Percentiles rank a stretch among this genome's conserved stretches.
These are phyloP conservation scores for Trichonephila clavata DNA, from an alignment of 1,140 invertebrate species.

Conservation along the genomic window DNA sequence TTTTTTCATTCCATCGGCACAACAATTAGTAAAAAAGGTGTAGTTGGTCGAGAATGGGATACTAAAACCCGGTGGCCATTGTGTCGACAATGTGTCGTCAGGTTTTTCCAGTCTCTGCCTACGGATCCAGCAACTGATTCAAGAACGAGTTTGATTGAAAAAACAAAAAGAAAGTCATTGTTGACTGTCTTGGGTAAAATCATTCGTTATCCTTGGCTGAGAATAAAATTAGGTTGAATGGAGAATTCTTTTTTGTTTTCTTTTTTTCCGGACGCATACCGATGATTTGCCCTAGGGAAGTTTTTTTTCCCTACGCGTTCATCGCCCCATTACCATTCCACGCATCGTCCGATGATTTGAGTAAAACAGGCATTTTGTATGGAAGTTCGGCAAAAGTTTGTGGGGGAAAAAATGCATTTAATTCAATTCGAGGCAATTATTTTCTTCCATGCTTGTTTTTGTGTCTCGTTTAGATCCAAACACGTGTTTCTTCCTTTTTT, in stretches of 20 bases:
- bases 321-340: slow-evolving; percentile 7
- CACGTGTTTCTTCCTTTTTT: too few species aligned
- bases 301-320: background rate
- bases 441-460: background rate
- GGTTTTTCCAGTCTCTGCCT: slow-evolving; percentile 23
- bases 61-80: slow-evolving; percentile 1
- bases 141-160: slow-evolving; percentile 38
- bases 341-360: background rate
- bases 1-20: background rate
- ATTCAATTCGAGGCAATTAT: background rate
- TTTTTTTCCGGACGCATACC: background rate
- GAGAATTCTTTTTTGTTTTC: background rate
- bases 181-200: slow-evolving; percentile 20
- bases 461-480: background rate
- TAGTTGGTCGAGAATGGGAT: slow-evolving; percentile 1
- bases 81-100: slow-evolving; percentile 30
- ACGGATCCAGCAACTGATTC: slow-evolving; percentile 14
- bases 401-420: too few species aligned
- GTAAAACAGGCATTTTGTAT: background rate
- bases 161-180: slow-evolving; percentile 13
- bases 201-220: slow-evolving; percentile 37
- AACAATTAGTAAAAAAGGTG: slow-evolving; percentile 24
- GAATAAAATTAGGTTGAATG: slow-evolving; percentile 38
- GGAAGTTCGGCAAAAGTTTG: background rate
- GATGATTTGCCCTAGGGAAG: background rate